Conservation (phyloP, 2,888 invertebrate species). For the Tipula confusa region DNA sequence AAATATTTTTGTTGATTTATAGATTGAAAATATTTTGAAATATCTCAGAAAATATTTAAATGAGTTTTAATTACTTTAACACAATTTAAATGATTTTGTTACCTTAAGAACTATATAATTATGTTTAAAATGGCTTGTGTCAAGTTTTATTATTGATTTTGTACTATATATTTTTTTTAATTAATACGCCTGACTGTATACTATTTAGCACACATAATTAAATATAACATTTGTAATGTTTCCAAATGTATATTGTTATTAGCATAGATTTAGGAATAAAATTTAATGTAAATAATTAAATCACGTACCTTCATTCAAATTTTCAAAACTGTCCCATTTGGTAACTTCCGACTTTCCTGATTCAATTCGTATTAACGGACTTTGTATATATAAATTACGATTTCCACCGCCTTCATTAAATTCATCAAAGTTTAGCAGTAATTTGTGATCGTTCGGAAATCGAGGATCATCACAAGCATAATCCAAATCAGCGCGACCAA, state of each 20-base stretch:
- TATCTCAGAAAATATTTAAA: no score
- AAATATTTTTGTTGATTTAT: no score
- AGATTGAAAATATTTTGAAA: no score
- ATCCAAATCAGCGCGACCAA: constrained; percentile 83
- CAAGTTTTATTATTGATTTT: neutral
- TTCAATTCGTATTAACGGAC: constrained; percentile 40
- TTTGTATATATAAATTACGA: constrained; percentile 38
- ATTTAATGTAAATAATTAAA: neutral
- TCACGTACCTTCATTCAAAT: constrained; percentile 39
- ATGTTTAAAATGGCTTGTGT: no score
- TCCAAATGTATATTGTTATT: neutral
- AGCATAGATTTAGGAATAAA: neutral
- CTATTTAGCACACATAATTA: neutral
- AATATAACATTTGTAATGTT: neutral
- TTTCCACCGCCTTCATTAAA: constrained; percentile 34
- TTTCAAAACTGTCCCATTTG: constrained; percentile 39
- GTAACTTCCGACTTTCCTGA: constrained; percentile 37
- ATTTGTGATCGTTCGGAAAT: constrained; percentile 40
- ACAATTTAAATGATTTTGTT: no score
- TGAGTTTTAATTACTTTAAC: no score
- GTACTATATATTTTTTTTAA: neutral
- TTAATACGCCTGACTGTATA: neutral
- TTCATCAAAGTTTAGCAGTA: constrained; percentile 38
- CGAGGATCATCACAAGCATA: constrained; percentile 63
- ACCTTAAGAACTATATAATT: no score